These are phyloP conservation scores for Corythoichthys intestinalis DNA, from an alignment of 2,113 vertebrate species.

Conservation along the genomic window DNA sequence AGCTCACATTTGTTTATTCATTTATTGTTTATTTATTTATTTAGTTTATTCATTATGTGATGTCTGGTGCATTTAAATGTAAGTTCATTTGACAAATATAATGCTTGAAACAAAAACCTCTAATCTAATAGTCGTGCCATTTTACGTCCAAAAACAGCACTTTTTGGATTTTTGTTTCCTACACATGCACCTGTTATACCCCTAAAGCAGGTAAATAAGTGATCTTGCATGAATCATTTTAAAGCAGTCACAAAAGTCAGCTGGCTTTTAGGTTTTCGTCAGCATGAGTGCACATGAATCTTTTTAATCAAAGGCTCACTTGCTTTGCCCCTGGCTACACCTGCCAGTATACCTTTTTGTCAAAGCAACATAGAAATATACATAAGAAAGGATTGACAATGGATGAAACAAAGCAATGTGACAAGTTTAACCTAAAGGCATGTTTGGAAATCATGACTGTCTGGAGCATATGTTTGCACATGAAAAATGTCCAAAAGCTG, in stretches of 20 bases:
- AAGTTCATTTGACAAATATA: no score
- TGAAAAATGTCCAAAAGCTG: conserved; percentile 39
- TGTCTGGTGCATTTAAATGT: no score
- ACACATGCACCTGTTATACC: neutral
- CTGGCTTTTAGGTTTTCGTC: conserved; percentile 37
- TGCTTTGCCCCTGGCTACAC: conserved; percentile 56
- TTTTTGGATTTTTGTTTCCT: no score
- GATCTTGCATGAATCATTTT: conserved; percentile 37
- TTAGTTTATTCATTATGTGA: no score
- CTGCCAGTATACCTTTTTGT: conserved; percentile 58
- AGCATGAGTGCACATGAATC: conserved; percentile 50
- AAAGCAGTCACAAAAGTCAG: conserved; percentile 19
- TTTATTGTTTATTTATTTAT: no score
- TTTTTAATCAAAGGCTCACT: conserved; percentile 60
- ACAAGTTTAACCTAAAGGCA: conserved; percentile 59
- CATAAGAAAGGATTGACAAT: conserved; percentile 28
- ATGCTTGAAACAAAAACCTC: no score
- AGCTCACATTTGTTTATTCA: no score
- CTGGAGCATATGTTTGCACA: conserved; percentile 65
- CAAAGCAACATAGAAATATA: conserved; percentile 41
- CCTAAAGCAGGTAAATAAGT: conserved; percentile 6
- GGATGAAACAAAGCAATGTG: conserved; percentile 53
- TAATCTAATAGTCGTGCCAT: no score
- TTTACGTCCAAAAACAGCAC: no score
- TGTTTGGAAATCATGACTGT: conserved; percentile 43